Evolutionary conservation across 1,140 invertebrate genomes (phyloP), one percentile per base, ranked within the genome.

Genomic region (Macrobrachium nipponense): DNA sequence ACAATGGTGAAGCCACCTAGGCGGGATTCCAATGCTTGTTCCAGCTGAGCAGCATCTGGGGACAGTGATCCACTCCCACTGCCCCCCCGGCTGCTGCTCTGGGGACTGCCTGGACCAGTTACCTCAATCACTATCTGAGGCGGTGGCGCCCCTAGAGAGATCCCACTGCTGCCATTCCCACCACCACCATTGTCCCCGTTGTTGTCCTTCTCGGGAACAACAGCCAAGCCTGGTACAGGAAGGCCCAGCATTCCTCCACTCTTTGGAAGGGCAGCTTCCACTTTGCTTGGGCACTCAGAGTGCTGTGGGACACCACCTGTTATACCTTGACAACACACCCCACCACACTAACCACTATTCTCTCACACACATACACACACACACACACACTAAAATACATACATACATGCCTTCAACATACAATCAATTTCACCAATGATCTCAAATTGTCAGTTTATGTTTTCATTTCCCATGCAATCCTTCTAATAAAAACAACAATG

Each of bases 81-180:
- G 64, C 80, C 79, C 60, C 80, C 86, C 20, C 77, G 51, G 43
- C 81, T 83, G 80, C 77, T 86, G 70, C 77, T 80, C 80, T 87
- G 76, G 58, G 80, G 80, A 66, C 77, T 87, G 59, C 80, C 81
- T 7, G 86, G 86, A 17, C 80, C 86, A n/a, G 80, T 83, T 60
- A 87, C 80, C 77, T 87, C 86, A 60, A 87, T 82, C 60, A 87
- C 77, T 23, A 87, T 87, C 64, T 87, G 80, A 72, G 86, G 86
- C 10, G 80, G 73, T 76, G 72, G 59, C 80, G 78, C 84, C 17
- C 70, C 23, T 66, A 61, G 64, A 27, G 11, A 62, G 20, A 44
- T 27, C 14, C 17, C 18, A 66, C 36, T 70, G 84, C 44, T 80
- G 51, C n/a, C 72, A 64, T 68, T 78, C 27, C 36, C 27, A 36